phyloP scores from a whole-genome alignment of 2,797 vertebrate genomes.

The Pangasius sanitwongsei region DNA sequence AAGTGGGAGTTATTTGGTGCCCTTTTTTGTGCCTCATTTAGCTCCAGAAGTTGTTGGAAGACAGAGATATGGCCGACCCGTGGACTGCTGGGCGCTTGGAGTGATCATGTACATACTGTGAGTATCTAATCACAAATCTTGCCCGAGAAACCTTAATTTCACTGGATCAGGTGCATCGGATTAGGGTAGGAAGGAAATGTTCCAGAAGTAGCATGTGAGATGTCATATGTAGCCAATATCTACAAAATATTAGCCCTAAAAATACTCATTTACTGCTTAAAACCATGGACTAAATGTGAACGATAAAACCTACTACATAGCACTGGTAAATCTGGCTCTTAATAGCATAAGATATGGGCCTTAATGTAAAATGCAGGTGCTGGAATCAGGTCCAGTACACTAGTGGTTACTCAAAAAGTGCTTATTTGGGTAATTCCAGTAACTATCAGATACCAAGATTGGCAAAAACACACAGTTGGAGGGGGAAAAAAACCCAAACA shows the following conservation, averaged over 20 bases:
- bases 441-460: background rate
- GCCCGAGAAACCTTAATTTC: background rate
- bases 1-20: background rate
- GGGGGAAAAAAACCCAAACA: background rate
- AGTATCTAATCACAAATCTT: conserved; percentile 62
- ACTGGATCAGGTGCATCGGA: background rate
- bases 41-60: conserved; percentile 95
- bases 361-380: background rate
- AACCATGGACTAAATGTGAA: background rate
- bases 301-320: background rate
- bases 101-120: conserved; percentile 99
- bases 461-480: background rate
- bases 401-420: background rate
- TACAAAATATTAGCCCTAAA: background rate
- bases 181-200: background rate
- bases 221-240: background rate
- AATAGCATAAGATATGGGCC: too few species aligned
- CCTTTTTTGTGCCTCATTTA: conserved; percentile 60
- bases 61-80: conserved; percentile 92
- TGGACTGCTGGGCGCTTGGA: conserved; percentile 98
- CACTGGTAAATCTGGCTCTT: background rate
- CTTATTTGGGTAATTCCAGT: background rate
- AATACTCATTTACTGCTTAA: background rate
- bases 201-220: background rate
- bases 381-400: background rate